Evolutionary conservation across 2,113 vertebrate genomes (phyloP).

Genomic region (Gavialis gangeticus): DNA sequence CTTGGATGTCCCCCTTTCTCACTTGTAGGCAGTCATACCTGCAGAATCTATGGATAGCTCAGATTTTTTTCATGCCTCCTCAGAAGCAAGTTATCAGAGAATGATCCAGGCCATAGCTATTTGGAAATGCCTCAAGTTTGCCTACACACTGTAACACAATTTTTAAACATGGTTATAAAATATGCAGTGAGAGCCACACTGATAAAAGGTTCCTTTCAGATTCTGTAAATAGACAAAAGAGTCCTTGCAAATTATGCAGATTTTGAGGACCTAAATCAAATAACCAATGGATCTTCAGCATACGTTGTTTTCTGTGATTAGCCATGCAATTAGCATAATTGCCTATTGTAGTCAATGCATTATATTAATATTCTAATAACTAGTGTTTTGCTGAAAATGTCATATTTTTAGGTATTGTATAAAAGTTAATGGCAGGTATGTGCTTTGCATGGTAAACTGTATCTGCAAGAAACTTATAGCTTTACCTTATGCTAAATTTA

Average conservation of each 20-base stretch:
- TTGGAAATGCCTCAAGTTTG: not conserved
- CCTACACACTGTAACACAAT: not conserved
- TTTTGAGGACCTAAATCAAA: constrained; percentile 30
- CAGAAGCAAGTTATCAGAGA: not conserved
- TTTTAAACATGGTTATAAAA: not conserved
- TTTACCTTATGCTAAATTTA: not conserved
- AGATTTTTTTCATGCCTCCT: not conserved
- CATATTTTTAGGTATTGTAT: not conserved
- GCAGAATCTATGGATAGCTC: not conserved
- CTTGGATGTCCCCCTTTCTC: not conserved
- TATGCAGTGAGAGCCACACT: not conserved
- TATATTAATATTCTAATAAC: constrained; percentile 6
- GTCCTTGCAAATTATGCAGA: constrained; percentile 2
- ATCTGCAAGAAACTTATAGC: not conserved
- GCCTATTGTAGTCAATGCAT: constrained; percentile 5
- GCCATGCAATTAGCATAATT: constrained; percentile 9
- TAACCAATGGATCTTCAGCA: not conserved
- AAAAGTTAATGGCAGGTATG: not conserved
- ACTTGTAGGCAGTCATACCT: not conserved
- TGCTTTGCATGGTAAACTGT: constrained; percentile 19
- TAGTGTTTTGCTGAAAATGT: constrained; percentile 22
- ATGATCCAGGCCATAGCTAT: not conserved
- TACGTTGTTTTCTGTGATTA: constrained; percentile 38
- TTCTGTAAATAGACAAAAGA: constrained; percentile 4
- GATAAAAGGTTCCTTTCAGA: not conserved